Conservation (phyloP, 2,113 vertebrate species). For the Anoplopoma fimbria region DNA sequence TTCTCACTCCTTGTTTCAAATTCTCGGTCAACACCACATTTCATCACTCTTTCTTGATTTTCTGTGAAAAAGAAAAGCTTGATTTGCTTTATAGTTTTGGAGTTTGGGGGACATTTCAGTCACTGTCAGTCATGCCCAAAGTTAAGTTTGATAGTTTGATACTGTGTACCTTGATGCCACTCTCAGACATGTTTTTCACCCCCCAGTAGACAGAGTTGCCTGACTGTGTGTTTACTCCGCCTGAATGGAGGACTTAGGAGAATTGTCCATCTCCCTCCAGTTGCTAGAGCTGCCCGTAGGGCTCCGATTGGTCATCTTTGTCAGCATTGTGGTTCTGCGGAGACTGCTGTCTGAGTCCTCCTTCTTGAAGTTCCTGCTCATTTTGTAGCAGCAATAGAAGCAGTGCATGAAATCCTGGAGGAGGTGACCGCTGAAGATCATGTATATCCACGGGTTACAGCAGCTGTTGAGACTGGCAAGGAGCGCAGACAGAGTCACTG, state of each 20-base stretch:
- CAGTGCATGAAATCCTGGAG: conserved; percentile 92
- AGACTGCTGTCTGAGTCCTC: conserved; percentile 93
- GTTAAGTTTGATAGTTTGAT: neutral
- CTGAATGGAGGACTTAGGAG: conserved; percentile 83
- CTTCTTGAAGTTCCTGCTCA: conserved; percentile 84
- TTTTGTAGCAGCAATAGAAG: conserved; percentile 86
- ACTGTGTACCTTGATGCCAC: conserved; percentile 1
- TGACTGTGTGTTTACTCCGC: conserved; percentile 73
- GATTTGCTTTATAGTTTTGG: neutral
- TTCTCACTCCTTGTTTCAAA: neutral
- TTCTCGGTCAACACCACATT: neutral
- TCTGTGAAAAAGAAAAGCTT: neutral
- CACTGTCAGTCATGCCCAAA: conserved; percentile 5
- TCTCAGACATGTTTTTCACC: conserved; percentile 12
- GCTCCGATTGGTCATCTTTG: conserved; percentile 87
- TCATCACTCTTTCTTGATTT: neutral
- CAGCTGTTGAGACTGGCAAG: conserved; percentile 96
- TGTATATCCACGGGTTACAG: conserved; percentile 99
- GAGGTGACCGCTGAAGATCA: conserved; percentile 98
- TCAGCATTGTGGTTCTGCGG: conserved; percentile 88
- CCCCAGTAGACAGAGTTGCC: conserved; percentile 17
- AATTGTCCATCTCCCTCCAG: conserved; percentile 85
- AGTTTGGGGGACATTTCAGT: neutral
- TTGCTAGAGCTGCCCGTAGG: conserved; percentile 86
- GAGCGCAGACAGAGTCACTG: conserved; percentile 90